Evolutionary conservation across 2,113 vertebrate species (phyloP), one percentile per base, ranked within the genome.

Genomic region (Nipponia nippon): DNA sequence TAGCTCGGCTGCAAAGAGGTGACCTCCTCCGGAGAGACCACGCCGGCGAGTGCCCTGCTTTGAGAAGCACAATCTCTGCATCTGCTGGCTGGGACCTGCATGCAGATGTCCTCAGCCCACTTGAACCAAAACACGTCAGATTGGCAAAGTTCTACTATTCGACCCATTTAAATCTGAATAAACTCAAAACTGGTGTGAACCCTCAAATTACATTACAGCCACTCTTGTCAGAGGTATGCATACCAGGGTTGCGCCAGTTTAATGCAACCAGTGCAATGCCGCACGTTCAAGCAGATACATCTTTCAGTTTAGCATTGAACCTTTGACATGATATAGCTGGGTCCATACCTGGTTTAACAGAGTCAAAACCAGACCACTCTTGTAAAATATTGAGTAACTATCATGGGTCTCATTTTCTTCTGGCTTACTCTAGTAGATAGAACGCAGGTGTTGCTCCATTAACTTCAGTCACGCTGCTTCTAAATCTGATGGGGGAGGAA

Each of bases 31-130:
- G 1, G 52, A 67, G 87, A 23, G 79, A 17, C 2, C 1, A 1
- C 1, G 0, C 4, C 2, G 27, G 34, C 2, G 6, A 67, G 42
- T 5, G 14, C 26, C 22, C 50, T n/a, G 50, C 42, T 86, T 34
- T 26, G 23, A 62, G 55, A 49, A 72, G 47, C 14, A 12, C 38
- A 40, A 10, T n/a, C 32, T 34, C 71, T 55, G 25, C 16, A 11
- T 17, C 58, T 67, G 29, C 72, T 7, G 6, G 23, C 21, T 6
- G 8, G 36, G 47, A 29, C 30, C 44, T 67, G 62, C 22, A 12
- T 8, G 20, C 38, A 34, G 42, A 36, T 46, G 9, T 32, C 56
- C 58, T 62, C 16, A 3, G 53, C 58, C 56, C 17, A 6, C 25
- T 21, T 44, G 9, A 61, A 62, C 12, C 40, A 46, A 63, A 90